phyloP scores from a whole-genome alignment of 2,888 invertebrate genomes.

The Himalopsyche kuldschensis region DNA sequence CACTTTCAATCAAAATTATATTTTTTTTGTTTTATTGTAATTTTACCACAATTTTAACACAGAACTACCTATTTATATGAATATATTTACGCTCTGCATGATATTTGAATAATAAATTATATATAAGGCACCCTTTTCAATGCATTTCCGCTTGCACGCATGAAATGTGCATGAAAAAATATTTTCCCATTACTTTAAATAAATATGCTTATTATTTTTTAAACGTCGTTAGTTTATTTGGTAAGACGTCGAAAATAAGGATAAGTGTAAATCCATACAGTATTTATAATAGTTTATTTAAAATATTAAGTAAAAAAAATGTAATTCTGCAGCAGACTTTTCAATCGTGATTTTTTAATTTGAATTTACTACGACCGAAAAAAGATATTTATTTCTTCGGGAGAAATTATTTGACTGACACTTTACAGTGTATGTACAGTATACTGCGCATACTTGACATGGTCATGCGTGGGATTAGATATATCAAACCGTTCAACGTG shows the following conservation, averaged over 20 bases:
- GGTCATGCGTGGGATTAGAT: neutral
- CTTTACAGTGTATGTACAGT: too few species aligned
- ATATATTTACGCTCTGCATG: too few species aligned
- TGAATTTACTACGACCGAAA: neutral
- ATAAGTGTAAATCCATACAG: too few species aligned
- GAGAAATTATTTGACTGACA: neutral
- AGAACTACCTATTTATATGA: too few species aligned
- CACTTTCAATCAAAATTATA: too few species aligned
- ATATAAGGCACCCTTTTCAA: neutral
- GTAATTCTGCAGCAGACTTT: too few species aligned
- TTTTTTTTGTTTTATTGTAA: too few species aligned
- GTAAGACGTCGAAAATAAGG: neutral
- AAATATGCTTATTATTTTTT: neutral
- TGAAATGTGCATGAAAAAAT: neutral
- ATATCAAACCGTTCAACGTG: neutral
- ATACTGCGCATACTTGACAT: neutral
- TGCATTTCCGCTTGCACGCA: neutral
- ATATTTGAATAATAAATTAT: too few species aligned
- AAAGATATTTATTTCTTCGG: neutral
- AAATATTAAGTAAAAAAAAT: too few species aligned
- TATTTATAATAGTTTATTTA: too few species aligned
- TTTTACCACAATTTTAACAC: too few species aligned
- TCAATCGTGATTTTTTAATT: too few species aligned
- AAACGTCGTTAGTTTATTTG: neutral
- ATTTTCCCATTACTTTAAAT: neutral